A percentile compares a stretch with the other conserved stretches of the same genome.
These are phyloP conservation scores for Dermatophagoides farinae DNA, from an alignment of 1,140 invertebrate species.

Conservation along the genomic window DNA sequence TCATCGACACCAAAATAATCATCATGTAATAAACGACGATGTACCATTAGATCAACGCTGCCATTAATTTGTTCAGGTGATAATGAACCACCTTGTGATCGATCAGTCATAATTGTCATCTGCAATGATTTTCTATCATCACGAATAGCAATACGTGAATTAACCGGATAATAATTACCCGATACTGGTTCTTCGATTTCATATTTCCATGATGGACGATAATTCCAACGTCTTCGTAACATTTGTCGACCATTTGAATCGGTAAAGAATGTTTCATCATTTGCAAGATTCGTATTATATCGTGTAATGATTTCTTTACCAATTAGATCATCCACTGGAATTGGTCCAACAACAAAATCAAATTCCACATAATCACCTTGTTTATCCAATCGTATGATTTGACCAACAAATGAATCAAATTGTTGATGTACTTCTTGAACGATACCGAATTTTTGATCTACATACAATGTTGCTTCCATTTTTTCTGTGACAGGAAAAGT, in stretches of 20 bases:
- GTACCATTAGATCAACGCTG: conserved; percentile 30
- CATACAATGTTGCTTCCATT: conserved; percentile 34
- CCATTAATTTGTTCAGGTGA: conserved; percentile 24
- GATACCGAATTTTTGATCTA: conserved; percentile 57
- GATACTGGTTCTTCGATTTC: conserved; percentile 41
- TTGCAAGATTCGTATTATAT: conserved; percentile 26
- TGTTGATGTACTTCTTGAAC: conserved; percentile 63
- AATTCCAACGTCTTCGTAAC: conserved; percentile 42
- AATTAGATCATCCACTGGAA: conserved; percentile 39
- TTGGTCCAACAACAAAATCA: conserved; percentile 81
- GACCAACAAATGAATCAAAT: conserved; percentile 51
- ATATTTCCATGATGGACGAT: conserved; percentile 47
- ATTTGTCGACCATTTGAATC: conserved; percentile 37
- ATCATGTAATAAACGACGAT: conserved; percentile 60
- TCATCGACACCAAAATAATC: conserved; percentile 80
- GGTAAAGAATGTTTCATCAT: conserved; percentile 30
- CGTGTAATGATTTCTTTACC: conserved; percentile 33
- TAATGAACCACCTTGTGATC: conserved; percentile 65
- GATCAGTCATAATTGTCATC: conserved; percentile 45
- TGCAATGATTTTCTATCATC: conserved; percentile 17
- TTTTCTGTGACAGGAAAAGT: conserved; percentile 29
- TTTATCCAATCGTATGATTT: conserved; percentile 54
- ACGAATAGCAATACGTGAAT: conserved; percentile 43
- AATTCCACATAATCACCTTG: conserved; percentile 46
- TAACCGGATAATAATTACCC: conserved; percentile 85